Evolutionary conservation across 2,797 vertebrate species (phyloP), one percentile per base, ranked within the genome.

Genomic region (Ptychobarbus kaznakovi): DNA sequence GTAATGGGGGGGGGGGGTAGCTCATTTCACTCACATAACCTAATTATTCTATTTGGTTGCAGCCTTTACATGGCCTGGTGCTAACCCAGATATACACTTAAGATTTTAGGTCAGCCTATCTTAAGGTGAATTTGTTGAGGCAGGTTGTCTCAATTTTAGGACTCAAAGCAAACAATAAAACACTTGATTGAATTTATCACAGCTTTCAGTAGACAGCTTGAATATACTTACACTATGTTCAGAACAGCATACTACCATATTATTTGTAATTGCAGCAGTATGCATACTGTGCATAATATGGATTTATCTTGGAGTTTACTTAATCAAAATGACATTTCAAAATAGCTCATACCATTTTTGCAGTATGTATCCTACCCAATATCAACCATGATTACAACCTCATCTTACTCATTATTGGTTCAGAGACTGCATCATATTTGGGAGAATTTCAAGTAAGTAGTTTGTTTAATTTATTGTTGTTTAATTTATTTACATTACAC

Each of bases 21-120:
- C 20, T 58, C 42, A 85, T 79, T 69, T 80, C 20, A 79, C 18
- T 68, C 66, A 40, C n/a, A 83, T 83, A 85, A 85, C 83, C 76
- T 72, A 58, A 87, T 87, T 85, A 80, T 80, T 49, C 25, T 42
- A 22, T 40, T 72, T 75, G 53, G 4, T 22, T 69, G 66, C 3
- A 56, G 81, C 46, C 20, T 72, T 73, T 42, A 66, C 13, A 65
- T 51, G 44, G 74, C 46, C 69, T 74, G 18, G 49, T 32, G 8
- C 58, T 86, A 86, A 83, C 46, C 16, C 9, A 83, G 18, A 58
- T 68, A 49, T 38, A 56, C 25, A 53, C 7, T 12, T 8, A 68
- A 49, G 51, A 73, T 10, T 68, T 51, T 11, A 35, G 38, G 42
- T 42, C 49, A 56, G 10, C 7, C 8, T 46, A 42, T 66, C 18